Evolutionary conservation across 2,888 invertebrate species (phyloP).

Genomic region (Tryphoninae sp.): DNA sequence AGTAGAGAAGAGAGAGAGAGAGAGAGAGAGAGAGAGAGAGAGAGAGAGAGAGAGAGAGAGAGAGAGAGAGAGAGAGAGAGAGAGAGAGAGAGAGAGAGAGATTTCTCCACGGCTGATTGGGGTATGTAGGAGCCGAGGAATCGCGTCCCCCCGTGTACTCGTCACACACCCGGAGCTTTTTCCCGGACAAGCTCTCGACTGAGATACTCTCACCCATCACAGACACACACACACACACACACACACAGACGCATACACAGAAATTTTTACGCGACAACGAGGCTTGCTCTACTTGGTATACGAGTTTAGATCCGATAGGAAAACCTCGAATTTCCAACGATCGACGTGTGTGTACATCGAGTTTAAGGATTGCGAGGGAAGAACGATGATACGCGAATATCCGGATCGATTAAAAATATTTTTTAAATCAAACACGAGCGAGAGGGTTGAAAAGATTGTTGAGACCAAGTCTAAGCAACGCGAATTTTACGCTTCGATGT

Average conservation of each 20-base stretch:
- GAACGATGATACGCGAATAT: background rate
- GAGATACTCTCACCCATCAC: slow-evolving; percentile 7
- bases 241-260: background rate
- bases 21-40: slow-evolving; percentile 6
- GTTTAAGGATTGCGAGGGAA: background rate
- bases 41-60: slow-evolving; percentile 15
- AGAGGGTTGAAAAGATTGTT: background rate
- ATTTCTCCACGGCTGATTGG: slow-evolving; percentile 60
- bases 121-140: slow-evolving; percentile 38
- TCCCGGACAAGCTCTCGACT: background rate
- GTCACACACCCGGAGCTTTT: background rate
- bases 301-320: slow-evolving; percentile 19
- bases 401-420: background rate
- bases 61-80: slow-evolving; percentile 15
- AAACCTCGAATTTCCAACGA: slow-evolving; percentile 4
- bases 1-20: slow-evolving; percentile 18
- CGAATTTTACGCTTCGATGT: background rate
- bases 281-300: background rate
- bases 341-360: too few species aligned
- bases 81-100: slow-evolving; percentile 7
- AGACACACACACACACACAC: background rate
- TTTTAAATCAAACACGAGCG: background rate
- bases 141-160: slow-evolving; percentile 14
- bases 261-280: slow-evolving; percentile 8
- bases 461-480: background rate